phyloP scores from a whole-genome alignment of 1,140 invertebrate genomes.

The Brachionus paranguensis region DNA sequence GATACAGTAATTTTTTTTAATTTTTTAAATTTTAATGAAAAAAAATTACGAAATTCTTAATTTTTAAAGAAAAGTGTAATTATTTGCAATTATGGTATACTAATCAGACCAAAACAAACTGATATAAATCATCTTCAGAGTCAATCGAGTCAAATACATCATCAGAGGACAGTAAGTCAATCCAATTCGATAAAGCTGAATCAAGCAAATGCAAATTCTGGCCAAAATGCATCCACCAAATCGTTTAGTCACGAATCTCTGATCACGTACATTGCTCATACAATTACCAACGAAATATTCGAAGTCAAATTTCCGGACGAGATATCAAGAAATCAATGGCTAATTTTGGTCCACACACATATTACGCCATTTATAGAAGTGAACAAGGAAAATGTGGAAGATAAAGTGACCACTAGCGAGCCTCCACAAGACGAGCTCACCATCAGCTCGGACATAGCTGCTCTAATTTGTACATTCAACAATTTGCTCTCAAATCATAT shows the following conservation, averaged over 20 bases:
- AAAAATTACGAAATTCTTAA: neutral
- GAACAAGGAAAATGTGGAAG: neutral
- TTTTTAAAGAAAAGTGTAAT: slow-evolving; percentile 10
- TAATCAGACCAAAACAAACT: neutral
- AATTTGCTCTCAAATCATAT: slow-evolving; percentile 11
- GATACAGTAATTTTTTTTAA: slow-evolving; percentile 5
- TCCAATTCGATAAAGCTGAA: neutral
- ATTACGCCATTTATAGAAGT: slow-evolving; percentile 38
- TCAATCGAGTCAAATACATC: neutral
- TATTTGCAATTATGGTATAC: neutral
- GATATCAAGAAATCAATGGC: slow-evolving; percentile 1
- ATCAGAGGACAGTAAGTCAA: slow-evolving; percentile 4
- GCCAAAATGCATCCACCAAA: neutral
- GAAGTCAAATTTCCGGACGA: slow-evolving; percentile 36
- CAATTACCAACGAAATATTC: slow-evolving; percentile 37
- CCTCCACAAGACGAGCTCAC: neutral
- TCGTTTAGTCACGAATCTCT: neutral
- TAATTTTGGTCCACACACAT: slow-evolving; percentile 11
- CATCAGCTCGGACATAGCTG: slow-evolving; percentile 18
- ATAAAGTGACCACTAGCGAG: neutral
- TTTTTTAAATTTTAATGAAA: neutral
- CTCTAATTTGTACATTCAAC: neutral
- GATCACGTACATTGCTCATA: slow-evolving; percentile 17
- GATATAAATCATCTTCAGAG: neutral
- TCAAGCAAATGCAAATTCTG: neutral